A percentile compares a stretch with the other conserved stretches of the same genome.
Evolutionary conservation across 2,113 vertebrate genomes (phyloP).

Genomic region (Arizona elegans): DNA sequence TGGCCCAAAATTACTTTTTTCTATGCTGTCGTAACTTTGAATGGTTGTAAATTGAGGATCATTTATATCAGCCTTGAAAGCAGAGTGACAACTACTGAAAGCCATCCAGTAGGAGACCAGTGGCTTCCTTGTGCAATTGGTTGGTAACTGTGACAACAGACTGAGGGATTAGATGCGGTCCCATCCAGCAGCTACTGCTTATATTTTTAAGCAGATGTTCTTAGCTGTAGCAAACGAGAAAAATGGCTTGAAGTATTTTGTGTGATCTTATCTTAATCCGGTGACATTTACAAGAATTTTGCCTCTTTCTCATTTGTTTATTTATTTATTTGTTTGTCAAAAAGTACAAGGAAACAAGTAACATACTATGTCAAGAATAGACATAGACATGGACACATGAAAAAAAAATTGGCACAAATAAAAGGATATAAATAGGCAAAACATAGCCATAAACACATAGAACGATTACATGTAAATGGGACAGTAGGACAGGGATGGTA

Average conservation of each 20-base stretch:
- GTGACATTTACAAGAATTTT: not conserved
- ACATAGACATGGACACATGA: too few relatives aligned
- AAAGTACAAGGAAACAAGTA: too few relatives aligned
- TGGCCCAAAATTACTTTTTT: not conserved
- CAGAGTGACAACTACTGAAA: not conserved
- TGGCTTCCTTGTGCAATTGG: not conserved
- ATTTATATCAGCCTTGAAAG: not conserved
- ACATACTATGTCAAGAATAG: too few relatives aligned
- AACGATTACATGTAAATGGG: too few relatives aligned
- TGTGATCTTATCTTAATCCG: not conserved
- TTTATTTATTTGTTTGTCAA: too few relatives aligned
- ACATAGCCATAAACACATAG: too few relatives aligned
- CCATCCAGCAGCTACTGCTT: not conserved
- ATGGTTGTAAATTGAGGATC: not conserved
- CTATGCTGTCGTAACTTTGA: not conserved
- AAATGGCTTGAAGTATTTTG: not conserved
- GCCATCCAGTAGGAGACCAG: not conserved
- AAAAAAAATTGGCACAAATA: too few relatives aligned
- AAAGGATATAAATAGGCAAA: too few relatives aligned
- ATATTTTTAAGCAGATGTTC: not conserved
- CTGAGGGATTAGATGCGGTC: not conserved
- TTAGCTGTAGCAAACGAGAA: not conserved
- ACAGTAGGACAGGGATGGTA: too few relatives aligned
- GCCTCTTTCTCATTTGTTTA: not conserved
- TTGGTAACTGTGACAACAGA: not conserved